These are phyloP conservation scores for Pyrgilauda ruficollis DNA, from an alignment of 2,113 vertebrate genomes.

Conservation along the genomic window DNA sequence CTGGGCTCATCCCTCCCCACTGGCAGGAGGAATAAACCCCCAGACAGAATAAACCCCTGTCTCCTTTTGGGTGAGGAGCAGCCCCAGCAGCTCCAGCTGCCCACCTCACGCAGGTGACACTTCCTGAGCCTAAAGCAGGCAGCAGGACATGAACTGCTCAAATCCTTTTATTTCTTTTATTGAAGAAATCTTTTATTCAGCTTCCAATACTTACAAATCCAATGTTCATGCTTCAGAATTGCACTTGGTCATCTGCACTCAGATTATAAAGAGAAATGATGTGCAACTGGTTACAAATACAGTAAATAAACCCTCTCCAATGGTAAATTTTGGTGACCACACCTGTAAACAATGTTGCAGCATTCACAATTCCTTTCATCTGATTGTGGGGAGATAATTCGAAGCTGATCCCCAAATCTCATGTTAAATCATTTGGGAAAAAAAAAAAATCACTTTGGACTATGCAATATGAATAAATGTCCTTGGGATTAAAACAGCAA, in stretches of 20 bases:
- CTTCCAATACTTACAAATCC: not conserved
- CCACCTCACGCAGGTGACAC: fast-evolving
- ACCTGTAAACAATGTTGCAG: not conserved
- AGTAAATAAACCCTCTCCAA: not conserved
- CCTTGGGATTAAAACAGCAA: not conserved
- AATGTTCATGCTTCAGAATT: not conserved
- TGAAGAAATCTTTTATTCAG: not conserved
- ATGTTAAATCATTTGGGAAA: not conserved
- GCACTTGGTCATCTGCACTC: not conserved
- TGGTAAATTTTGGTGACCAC: not conserved
- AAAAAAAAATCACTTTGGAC: not conserved
- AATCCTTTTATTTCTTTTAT: not conserved
- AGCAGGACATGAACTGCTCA: fast-evolving
- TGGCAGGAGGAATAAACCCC: not conserved
- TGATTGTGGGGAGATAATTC: not conserved
- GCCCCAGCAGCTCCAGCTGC: not conserved
- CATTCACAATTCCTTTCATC: not conserved
- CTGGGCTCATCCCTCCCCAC: fast-evolving
- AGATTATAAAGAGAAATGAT: not conserved
- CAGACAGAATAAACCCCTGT: not conserved
- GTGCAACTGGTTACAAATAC: not conserved
- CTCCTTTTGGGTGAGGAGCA: not conserved
- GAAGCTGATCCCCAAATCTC: not conserved
- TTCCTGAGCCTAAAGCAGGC: not conserved
- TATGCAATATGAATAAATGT: not conserved